Base-by-base conservation (phyloP, 1,140 invertebrate species). In the Orius insidiosus region DNA sequence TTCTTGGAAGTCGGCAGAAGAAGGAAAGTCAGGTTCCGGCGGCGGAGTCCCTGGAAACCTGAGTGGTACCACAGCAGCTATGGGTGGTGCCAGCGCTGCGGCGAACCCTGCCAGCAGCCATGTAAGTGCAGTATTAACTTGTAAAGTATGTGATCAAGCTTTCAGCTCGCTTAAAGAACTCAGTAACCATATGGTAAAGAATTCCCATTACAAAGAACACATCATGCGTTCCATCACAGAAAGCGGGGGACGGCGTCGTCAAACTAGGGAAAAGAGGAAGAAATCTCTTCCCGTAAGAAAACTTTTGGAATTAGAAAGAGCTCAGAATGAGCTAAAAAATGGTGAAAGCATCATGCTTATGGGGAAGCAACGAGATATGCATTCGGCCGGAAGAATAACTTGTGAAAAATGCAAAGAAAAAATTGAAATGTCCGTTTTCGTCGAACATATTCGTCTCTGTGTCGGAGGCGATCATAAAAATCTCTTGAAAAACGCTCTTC, bases 161-260 rank as follows among this genome's bases (percentile, higher is more conserved):
- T 97, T 95, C 62, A 81, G 79, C 57, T 90, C 88, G 13, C 68
- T 96, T 49, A 95, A 96, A 62, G 90, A 95, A 56, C 71, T 97
- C 1, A 94, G 89, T 61, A 89, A 89, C 63, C 92, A 97, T 63
- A 96, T 96, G 90, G 87, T 95, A n/a, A 90, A 94, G 61, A 93
- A 93, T 62, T 87, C 87, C 1, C 93, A 97, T 60, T 95, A 95
- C 61, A 95, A 95, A 64, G 90, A 95, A 57, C 89, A 94, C 58
- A 88, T 88, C 35, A 85, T 90, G 76, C 72, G 87, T 5, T 89
- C 85, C 0, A 86, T 87, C 40, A 86, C 80, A 3, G 80, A 87
- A 58, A 84, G 77, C 55, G 83, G 85, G 0, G 83, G 82, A 14
- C 69, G 83, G 32, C 71, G 85, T 37, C 66, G 85, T 31, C 85